Conservation (phyloP, 1,140 invertebrate genomes). For the Atta texana region DNA sequence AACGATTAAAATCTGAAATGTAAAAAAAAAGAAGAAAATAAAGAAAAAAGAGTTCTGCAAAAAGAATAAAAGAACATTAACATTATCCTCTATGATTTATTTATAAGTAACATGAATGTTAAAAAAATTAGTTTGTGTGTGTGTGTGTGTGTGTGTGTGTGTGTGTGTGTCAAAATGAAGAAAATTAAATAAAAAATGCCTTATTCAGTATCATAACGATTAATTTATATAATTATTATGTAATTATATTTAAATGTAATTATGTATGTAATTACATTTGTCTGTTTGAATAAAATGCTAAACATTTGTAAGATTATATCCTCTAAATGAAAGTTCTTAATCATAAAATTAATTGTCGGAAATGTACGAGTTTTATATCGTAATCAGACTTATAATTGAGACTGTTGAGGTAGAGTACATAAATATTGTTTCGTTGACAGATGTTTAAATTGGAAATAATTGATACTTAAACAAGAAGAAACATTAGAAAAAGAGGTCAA, state of each 20-base stretch:
- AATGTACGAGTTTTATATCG: conserved; percentile 1
- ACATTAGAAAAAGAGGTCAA: background rate
- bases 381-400: background rate
- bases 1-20: background rate
- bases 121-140: no score
- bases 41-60: background rate
- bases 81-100: background rate
- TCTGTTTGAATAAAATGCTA: no score
- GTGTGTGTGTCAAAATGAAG: background rate
- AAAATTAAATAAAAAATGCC: no score
- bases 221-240: background rate
- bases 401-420: background rate
- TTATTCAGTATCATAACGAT: no score
- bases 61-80: background rate
- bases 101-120: background rate
- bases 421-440: background rate
- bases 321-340: background rate
- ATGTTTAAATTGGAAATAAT: background rate
- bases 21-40: background rate
- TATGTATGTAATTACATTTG: background rate
- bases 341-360: background rate
- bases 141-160: no score
- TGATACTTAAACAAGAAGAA: background rate
- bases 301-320: background rate
- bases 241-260: no score